Evolutionary conservation across 2,888 invertebrate genomes (phyloP), one percentile per base, ranked within the genome.

Genomic region (Platerodrilus igneus): DNA sequence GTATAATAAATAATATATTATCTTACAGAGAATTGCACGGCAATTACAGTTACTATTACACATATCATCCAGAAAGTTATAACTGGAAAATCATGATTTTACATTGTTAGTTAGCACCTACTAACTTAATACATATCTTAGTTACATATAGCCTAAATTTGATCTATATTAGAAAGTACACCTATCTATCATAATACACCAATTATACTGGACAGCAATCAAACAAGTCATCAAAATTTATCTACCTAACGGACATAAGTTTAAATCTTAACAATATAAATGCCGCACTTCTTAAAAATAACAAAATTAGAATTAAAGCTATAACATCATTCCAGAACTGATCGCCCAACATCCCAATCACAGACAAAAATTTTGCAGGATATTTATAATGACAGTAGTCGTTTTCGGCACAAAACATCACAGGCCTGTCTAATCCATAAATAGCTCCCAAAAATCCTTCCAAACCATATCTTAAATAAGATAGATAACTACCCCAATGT

Each of bases 401-500:
- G 0, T 44, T 48, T 29, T 81, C 77, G 5, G 78, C 74, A 64
- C 95, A 96, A n/a, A 78, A 79, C 34, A 96, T 67, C 1, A 75
- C 75, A 0, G 78, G 76, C 22, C 95, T 72, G 47, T 85, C 71
- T 43, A 82, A 69, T 0, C 94, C 93, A 60, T 94, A 96, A 48
- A 95, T 83, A 2, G 88, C 83, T 4, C 79, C 78, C 3, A 89
- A 80, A 53, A 79, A 80, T 30, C 93, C 94, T 66, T 95, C 94
- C 30, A 95, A 77, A 1, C 90, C 90, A 62, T 93, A 96, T 33
- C 93, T 76, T 34, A 94, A 72, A 64, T 92, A 95, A 4, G 94
- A 94, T 44, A 92, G 73, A 63, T 93, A 88, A 21, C 89, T 89
- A 0, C 95, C 86, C 94, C 94, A 95, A 60, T 83, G 79, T 3